Evolutionary conservation across 92 coral and sea anemone genomes (phyloP).

Genomic region (Desmophyllum pertusum): DNA sequence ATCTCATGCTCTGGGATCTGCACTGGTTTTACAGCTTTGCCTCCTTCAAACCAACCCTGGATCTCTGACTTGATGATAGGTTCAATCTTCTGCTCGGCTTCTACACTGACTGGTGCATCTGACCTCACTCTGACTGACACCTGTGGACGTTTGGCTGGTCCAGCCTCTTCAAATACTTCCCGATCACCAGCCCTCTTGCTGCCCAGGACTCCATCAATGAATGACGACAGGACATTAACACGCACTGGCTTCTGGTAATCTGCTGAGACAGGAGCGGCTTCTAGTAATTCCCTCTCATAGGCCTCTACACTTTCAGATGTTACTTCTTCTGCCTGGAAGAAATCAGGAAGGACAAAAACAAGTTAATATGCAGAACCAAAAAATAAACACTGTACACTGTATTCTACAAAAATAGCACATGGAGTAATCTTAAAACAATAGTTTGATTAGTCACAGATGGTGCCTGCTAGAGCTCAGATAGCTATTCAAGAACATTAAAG

Average conservation of each 20-base stretch:
- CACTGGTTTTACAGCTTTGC: constrained; percentile 75
- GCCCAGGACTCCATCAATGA: constrained; percentile 90
- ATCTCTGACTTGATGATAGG: constrained; percentile 98
- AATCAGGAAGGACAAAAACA: background rate
- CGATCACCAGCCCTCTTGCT: constrained; percentile 79
- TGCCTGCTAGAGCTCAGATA: background rate
- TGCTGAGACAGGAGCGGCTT: constrained; percentile 58
- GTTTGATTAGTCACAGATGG: background rate
- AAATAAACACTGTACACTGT: background rate
- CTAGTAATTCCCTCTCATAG: constrained; percentile 79
- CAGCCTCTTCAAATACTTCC: constrained; percentile 72
- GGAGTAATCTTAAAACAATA: background rate
- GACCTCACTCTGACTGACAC: constrained; percentile 86
- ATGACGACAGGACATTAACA: constrained; percentile 73
- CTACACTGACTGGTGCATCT: constrained; percentile 76
- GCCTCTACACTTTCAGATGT: constrained; percentile 74
- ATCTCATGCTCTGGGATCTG: constrained; percentile 85
- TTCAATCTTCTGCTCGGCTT: constrained; percentile 87
- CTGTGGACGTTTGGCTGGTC: constrained; percentile 81
- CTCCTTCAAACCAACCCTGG: constrained; percentile 93
- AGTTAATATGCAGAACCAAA: background rate
- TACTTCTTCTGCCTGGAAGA: constrained; percentile 63
- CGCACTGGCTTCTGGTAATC: constrained; percentile 52
- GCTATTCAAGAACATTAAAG: too few species aligned
- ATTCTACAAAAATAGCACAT: too few species aligned